Base-by-base conservation (phyloP, 2,797 vertebrate species). In the Denticeps clupeoides region DNA sequence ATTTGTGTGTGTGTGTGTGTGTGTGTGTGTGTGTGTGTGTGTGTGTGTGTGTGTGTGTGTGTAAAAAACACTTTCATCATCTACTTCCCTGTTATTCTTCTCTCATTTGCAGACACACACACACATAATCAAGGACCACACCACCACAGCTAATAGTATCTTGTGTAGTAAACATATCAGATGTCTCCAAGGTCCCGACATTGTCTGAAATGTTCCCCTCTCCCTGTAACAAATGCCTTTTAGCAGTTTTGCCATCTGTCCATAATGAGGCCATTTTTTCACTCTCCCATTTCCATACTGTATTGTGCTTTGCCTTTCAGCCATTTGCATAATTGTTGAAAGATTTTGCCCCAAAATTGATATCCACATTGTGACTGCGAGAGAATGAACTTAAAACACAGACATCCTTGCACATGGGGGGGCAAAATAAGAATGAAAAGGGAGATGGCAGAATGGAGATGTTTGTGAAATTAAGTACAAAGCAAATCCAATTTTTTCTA, bases 321-420 rank as follows among this genome's bases (percentile, higher is more conserved):
- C 73, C 82, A 92, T 94, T 91, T 90, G 85, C 88, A 93, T 94
- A 95, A 95, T 90, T 93, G 88, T 84, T 89, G 80, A 88, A 91
- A 90, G 87, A 91, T 89, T 90, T 89, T 86, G 76, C 80, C 81
- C 75, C 81, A 88, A 91, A 91, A 92, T 90, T 89, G 89, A 93
- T 91, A 89, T 86, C 79, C 82, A 87, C 73, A 67, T 79, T 80
- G 81, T 81, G 83, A 85, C 74, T 74, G 76, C 79, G 79, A 80
- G 70, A 68, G 75, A 81, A 77, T 68, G 77, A 77, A 77, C 82
- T 59, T 37, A 68, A 79, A 75, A 68, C 64, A 65, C 59, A 73
- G 63, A 71, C 58, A 60, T 35, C 10, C 35, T 38, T 18, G 18
- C 35, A 21, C 7, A 38, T 16, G 51, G 47, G 42, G 31, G 13